Conservation (phyloP, 2,113 vertebrate species). For the Vombatus ursinus region DNA sequence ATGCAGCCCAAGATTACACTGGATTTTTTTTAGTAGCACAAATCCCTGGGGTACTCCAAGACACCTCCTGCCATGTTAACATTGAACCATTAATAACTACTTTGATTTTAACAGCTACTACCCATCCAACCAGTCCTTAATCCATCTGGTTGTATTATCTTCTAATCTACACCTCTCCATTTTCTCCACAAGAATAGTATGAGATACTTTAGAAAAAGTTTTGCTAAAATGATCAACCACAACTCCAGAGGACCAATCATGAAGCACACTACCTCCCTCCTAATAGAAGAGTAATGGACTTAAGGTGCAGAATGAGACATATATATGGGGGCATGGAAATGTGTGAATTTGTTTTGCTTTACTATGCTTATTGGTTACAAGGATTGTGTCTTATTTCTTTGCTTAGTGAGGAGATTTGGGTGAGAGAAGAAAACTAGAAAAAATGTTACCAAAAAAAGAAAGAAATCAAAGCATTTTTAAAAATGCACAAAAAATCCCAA, state of each 20-base stretch:
- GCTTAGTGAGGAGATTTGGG: background rate
- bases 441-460: background rate
- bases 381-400: background rate
- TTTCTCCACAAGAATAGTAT: background rate
- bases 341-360: background rate
- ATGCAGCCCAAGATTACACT: background rate
- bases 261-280: background rate
- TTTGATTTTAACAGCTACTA: background rate
- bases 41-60: background rate
- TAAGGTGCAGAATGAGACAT: background rate
- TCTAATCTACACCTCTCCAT: background rate
- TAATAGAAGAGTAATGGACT: background rate
- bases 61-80: background rate
- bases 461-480: background rate
- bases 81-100: background rate
- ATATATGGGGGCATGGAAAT: background rate
- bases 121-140: background rate
- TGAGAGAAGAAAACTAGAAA: background rate
- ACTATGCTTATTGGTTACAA: background rate
- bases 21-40: background rate
- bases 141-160: background rate
- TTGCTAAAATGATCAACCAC: background rate
- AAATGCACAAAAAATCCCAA: background rate
- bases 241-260: background rate
- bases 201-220: background rate